A percentile compares a stretch with the other conserved stretches of the same genome.
Evolutionary conservation across 2,888 invertebrate species (phyloP).

Genomic region (Brachypterus glaber): DNA sequence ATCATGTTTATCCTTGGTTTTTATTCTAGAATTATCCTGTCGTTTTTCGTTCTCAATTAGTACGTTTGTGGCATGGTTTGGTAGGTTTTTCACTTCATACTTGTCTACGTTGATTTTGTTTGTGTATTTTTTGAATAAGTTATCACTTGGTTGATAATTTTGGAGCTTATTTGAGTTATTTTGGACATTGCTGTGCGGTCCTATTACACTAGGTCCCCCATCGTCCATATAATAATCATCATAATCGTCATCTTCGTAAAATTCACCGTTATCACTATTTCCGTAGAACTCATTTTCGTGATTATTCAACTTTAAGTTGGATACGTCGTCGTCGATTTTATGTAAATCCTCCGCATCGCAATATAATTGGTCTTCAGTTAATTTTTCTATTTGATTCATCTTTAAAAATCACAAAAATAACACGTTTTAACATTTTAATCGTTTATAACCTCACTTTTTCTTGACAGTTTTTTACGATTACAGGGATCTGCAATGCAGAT

Average conservation of each 20-base stretch:
- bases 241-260: slow-evolving; percentile 16
- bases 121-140: slow-evolving; percentile 66
- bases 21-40: slow-evolving; percentile 57
- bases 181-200: slow-evolving; percentile 27
- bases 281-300: slow-evolving; percentile 7
- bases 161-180: slow-evolving; percentile 27
- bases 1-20: slow-evolving; percentile 85
- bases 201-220: slow-evolving; percentile 15
- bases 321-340: slow-evolving; percentile 6
- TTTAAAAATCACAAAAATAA: no score
- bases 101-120: slow-evolving; percentile 78
- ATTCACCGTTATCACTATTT: slow-evolving; percentile 13
- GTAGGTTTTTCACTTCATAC: slow-evolving; percentile 58
- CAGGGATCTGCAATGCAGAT: no score
- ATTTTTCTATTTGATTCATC: no score
- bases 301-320: slow-evolving; percentile 9
- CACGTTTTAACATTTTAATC: no score
- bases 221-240: slow-evolving; percentile 20
- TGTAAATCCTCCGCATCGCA: slow-evolving; percentile 32
- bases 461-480: no score
- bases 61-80: slow-evolving; percentile 60
- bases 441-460: no score
- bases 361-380: slow-evolving; percentile 40
- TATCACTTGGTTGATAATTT: slow-evolving; percentile 68
- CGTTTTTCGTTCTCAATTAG: slow-evolving; percentile 61